These are phyloP conservation scores for Anoplophora glabripennis DNA, from an alignment of 1,140 invertebrate genomes.

Conservation along the genomic window DNA sequence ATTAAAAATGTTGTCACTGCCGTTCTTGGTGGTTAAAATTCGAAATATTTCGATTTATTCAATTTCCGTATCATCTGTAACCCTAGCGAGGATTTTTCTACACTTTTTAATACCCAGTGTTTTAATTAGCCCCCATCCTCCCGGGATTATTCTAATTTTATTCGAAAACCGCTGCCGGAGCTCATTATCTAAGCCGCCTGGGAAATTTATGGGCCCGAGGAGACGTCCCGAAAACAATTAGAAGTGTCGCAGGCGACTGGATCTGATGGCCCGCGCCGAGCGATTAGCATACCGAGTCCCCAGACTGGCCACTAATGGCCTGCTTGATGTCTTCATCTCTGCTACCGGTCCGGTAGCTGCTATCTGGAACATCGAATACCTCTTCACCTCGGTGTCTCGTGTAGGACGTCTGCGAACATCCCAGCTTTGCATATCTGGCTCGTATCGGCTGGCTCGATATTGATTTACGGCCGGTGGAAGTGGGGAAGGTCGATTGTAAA, in stretches of 20 bases:
- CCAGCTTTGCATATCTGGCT: background rate
- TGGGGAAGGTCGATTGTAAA: too few species aligned
- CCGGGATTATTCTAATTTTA: too few species aligned
- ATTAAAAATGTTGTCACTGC: too few species aligned
- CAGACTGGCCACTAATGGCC: slow-evolving; percentile 16
- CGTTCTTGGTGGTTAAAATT: too few species aligned
- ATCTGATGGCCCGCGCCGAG: slow-evolving; percentile 15
- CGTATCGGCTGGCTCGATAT: background rate
- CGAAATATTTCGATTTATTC: too few species aligned
- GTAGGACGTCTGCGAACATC: slow-evolving; percentile 9
- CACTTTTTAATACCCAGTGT: too few species aligned
- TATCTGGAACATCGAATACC: slow-evolving; percentile 23
- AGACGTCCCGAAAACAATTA: slow-evolving; percentile 15
- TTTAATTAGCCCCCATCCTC: too few species aligned
- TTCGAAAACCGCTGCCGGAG: too few species aligned
- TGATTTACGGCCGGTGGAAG: too few species aligned
- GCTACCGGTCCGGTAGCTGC: slow-evolving; percentile 19
- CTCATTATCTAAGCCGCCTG: background rate
- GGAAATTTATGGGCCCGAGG: slow-evolving; percentile 7
- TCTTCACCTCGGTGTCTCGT: slow-evolving; percentile 6
- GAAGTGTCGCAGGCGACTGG: slow-evolving; percentile 10
- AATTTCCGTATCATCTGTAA: too few species aligned
- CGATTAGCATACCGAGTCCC: slow-evolving; percentile 24
- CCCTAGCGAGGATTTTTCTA: too few species aligned
- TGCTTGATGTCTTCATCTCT: slow-evolving; percentile 19